phyloP scores from a whole-genome alignment of 2,113 vertebrate genomes.

The Clarias macrocephalus region DNA sequence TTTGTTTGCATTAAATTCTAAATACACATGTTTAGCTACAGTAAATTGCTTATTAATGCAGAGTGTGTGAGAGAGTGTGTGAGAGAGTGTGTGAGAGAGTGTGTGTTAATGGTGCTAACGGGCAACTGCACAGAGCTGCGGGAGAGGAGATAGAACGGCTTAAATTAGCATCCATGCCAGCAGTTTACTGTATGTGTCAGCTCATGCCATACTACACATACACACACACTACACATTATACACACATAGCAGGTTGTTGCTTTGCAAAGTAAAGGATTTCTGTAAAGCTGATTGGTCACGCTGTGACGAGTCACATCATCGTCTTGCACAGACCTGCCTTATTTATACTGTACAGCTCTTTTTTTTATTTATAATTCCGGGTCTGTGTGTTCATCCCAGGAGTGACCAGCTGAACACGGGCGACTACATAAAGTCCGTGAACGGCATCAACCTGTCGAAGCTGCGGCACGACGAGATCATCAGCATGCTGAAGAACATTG shows the following conservation, averaged over 20 bases:
- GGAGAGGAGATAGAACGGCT: constrained; percentile 51
- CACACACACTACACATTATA: neutral
- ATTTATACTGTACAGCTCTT: neutral
- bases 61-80: neutral
- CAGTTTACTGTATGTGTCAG: constrained; percentile 58
- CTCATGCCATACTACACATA: constrained; percentile 58
- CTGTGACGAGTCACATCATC: constrained; percentile 1
- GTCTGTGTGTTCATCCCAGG: constrained; percentile 63
- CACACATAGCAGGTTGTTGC: neutral
- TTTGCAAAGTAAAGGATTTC: neutral
- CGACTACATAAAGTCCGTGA: constrained; percentile 95
- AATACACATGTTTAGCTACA: neutral
- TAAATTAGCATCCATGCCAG: constrained; percentile 63
- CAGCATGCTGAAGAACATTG: constrained; percentile 92
- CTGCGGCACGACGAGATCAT: constrained; percentile 95
- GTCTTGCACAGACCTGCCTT: neutral
- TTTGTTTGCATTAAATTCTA: constrained; percentile 1
- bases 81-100: constrained; percentile 10
- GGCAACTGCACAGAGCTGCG: constrained; percentile 64
- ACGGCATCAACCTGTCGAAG: constrained; percentile 93
- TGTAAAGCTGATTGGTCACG: neutral
- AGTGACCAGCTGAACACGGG: constrained; percentile 94
- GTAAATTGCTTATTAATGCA: neutral
- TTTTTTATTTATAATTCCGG: neutral
- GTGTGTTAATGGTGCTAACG: constrained; percentile 52